A percentile compares a stretch with the other conserved stretches of the same genome.
Conservation (phyloP, 2,797 vertebrate genomes). For the Acrossocheilus fasciatus region DNA sequence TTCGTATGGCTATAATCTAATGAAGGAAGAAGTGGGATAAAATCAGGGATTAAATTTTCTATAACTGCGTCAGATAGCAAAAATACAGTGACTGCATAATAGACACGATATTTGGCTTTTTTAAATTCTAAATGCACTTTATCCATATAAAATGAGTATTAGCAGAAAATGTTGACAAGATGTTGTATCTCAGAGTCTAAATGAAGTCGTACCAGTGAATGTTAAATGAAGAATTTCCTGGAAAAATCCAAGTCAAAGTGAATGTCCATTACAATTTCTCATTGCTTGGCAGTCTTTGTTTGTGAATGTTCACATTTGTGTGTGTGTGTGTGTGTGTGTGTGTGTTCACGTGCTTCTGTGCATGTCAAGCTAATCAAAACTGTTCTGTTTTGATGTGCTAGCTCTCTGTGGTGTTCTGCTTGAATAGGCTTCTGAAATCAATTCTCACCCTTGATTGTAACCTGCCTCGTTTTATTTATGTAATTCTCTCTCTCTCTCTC, state of each 20-base stretch:
- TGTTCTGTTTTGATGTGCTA: conserved; percentile 44
- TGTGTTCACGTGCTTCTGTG: background rate
- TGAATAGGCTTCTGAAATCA: conserved; percentile 63
- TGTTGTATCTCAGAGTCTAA: background rate
- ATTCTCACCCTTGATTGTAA: conserved; percentile 65
- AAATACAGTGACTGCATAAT: background rate
- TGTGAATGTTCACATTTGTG: too few relatives aligned
- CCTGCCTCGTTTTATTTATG: conserved; percentile 65
- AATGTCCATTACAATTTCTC: background rate
- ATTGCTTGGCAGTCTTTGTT: conserved; percentile 17
- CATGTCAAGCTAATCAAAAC: conserved; percentile 41
- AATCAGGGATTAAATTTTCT: background rate
- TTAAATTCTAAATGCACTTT: background rate
- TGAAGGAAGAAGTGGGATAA: background rate
- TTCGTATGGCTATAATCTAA: conserved; percentile 16
- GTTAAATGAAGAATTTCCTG: background rate
- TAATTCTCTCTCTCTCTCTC: conserved; percentile 56
- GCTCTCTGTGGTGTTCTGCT: conserved; percentile 46
- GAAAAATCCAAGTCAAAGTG: background rate
- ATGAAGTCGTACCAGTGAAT: background rate
- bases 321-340: background rate
- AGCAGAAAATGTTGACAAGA: background rate
- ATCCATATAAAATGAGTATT: conserved; percentile 10
- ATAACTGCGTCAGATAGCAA: background rate
- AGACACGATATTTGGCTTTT: background rate